A percentile compares a stretch with the other conserved stretches of the same genome.
phyloP scores from a whole-genome alignment of 2,113 vertebrate genomes.

The Podilymbus podiceps region DNA sequence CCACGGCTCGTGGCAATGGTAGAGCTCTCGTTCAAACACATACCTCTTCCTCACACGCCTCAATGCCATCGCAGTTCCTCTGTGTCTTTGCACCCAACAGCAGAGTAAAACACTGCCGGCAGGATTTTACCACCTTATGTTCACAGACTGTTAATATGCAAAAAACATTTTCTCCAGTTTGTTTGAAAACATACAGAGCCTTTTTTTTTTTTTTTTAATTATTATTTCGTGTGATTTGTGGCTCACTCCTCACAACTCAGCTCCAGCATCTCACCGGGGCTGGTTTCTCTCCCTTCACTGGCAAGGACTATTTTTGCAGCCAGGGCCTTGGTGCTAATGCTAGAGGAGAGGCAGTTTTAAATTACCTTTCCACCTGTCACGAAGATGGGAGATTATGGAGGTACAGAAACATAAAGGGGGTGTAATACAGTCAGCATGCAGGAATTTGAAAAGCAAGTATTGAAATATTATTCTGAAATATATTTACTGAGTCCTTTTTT shows the following conservation, averaged over 20 bases:
- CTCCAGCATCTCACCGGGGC: background rate
- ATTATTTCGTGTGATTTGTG: background rate
- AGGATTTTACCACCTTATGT: background rate
- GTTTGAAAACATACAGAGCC: background rate
- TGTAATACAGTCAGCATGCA: background rate
- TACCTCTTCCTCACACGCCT: background rate
- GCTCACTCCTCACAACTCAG: background rate
- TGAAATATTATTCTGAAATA: background rate
- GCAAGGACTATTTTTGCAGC: background rate
- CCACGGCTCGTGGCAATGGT: background rate
- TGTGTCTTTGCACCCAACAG: background rate
- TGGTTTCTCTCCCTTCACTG: background rate
- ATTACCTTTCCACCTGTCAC: background rate
- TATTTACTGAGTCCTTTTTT: background rate
- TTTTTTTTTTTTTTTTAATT: background rate
- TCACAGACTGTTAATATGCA: background rate
- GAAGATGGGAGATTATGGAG: background rate
- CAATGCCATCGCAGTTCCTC: background rate
- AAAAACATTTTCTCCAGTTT: background rate
- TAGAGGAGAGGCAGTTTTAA: background rate
- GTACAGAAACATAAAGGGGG: background rate
- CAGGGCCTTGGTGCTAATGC: background rate
- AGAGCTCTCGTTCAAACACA: background rate
- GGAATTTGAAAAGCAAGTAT: background rate
- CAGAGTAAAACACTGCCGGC: background rate